Conservation (phyloP, 92 coral and sea anemone genomes). For the Isaurus tuberculatus region DNA sequence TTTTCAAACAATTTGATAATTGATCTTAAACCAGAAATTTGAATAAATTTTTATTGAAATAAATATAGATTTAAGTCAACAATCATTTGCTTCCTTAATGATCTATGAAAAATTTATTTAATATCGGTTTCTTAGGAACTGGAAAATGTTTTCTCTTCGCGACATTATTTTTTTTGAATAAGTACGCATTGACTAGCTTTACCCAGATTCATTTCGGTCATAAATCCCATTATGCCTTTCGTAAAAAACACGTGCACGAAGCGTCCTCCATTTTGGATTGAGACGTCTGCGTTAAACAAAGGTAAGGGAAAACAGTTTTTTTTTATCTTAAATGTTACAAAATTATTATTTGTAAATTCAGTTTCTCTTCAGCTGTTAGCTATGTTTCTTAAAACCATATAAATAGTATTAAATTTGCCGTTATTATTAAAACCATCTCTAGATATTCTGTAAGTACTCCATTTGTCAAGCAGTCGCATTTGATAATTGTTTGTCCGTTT, state of each 20-base stretch:
- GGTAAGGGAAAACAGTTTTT: constrained; percentile 20
- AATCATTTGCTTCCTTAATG: constrained; percentile 11
- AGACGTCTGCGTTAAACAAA: background rate
- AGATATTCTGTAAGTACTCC: constrained; percentile 19
- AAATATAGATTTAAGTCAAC: background rate
- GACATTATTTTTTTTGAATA: background rate
- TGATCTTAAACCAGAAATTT: background rate
- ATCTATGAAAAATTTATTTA: constrained; percentile 6
- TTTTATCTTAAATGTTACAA: constrained; percentile 10
- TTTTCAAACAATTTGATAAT: constrained; percentile 26
- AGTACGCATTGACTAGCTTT: background rate
- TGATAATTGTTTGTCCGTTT: constrained; percentile 8
- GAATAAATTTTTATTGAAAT: background rate
- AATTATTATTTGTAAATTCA: background rate
- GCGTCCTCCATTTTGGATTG: constrained; percentile 34
- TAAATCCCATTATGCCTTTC: constrained; percentile 20
- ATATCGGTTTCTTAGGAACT: background rate
- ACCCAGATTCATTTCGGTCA: background rate
- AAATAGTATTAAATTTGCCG: background rate
- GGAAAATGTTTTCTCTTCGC: background rate
- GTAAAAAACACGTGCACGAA: background rate
- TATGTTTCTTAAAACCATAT: constrained; percentile 9
- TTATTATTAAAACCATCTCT: constrained; percentile 10
- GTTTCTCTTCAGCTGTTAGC: constrained; percentile 5
- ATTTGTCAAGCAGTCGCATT: background rate